These are phyloP conservation scores for Caenorhabditis elegans DNA, from an alignment of 1,140 invertebrate genomes.

Conservation along the genomic window DNA sequence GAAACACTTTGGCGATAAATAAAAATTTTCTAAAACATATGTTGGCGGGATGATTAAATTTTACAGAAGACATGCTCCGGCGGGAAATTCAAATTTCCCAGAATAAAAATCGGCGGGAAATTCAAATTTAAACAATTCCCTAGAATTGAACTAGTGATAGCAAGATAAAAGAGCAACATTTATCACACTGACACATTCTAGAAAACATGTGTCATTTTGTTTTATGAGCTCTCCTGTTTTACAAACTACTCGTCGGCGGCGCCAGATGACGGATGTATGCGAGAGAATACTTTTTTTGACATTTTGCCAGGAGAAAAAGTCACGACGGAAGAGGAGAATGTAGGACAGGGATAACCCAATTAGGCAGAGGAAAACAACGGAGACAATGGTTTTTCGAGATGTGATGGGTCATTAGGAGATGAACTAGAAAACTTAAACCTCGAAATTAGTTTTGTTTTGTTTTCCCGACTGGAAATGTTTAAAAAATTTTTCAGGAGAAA, in stretches of 20 bases:
- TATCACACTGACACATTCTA: too few relatives aligned
- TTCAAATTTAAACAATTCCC: too few relatives aligned
- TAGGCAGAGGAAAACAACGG: background rate
- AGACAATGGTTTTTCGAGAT: background rate
- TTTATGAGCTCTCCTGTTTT: constrained; percentile 18
- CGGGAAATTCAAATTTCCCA: too few relatives aligned
- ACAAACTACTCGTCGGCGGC: background rate
- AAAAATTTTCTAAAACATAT: too few relatives aligned
- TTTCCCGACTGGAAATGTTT: too few relatives aligned
- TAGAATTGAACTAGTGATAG: background rate
- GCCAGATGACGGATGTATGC: too few relatives aligned
- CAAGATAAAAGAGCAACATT: background rate
- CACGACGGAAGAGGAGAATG: background rate
- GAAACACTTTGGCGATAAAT: too few relatives aligned
- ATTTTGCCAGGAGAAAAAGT: background rate
- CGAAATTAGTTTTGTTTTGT: background rate
- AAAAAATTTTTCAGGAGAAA: too few relatives aligned
- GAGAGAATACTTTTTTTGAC: too few relatives aligned
- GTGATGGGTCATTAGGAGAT: background rate
- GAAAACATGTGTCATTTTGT: background rate
- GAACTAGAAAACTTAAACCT: background rate
- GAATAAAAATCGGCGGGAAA: too few relatives aligned
- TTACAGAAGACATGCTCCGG: too few relatives aligned
- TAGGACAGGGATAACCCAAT: background rate
- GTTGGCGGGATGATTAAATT: too few relatives aligned